These are phyloP conservation scores for Ephestia elutella DNA, from an alignment of 1,140 invertebrate genomes.

Conservation along the genomic window DNA sequence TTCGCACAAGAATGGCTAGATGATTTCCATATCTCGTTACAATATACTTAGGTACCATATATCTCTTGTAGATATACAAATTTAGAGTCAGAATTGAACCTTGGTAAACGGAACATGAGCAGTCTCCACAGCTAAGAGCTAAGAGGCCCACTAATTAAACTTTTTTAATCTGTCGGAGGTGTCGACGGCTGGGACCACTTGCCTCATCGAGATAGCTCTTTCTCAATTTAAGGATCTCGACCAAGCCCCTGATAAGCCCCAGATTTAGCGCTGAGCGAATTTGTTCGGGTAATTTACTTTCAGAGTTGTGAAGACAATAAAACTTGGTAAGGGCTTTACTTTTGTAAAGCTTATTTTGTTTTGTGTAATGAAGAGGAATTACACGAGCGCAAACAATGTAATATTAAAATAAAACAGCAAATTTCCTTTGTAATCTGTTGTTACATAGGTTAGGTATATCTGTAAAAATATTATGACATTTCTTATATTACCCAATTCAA, in stretches of 20 bases:
- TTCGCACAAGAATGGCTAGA: too few relatives aligned
- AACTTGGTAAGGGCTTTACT: slow-evolving; percentile 51
- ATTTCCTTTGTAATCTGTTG: background rate
- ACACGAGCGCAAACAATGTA: slow-evolving; percentile 25
- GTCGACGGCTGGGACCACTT: slow-evolving; percentile 54
- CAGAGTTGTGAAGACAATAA: slow-evolving; percentile 68
- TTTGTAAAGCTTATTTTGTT: slow-evolving; percentile 57
- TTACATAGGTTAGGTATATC: too few relatives aligned
- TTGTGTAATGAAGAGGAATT: slow-evolving; percentile 60
- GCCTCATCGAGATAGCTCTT: slow-evolving; percentile 59
- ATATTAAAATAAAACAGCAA: slow-evolving; percentile 17
- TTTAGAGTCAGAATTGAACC: too few relatives aligned
- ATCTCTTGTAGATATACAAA: too few relatives aligned
- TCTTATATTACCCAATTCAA: background rate
- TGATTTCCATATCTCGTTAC: too few relatives aligned
- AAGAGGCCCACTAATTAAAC: slow-evolving; percentile 49
- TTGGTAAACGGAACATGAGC: too few relatives aligned
- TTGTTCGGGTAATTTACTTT: slow-evolving; percentile 70
- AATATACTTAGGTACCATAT: too few relatives aligned
- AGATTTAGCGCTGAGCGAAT: slow-evolving; percentile 68
- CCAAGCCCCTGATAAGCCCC: slow-evolving; percentile 61
- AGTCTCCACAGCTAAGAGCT: background rate
- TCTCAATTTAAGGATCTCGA: slow-evolving; percentile 65
- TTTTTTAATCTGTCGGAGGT: slow-evolving; percentile 62
- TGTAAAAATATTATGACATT: background rate